Conservation (phyloP, 2,797 vertebrate genomes). For the Diglossa cyanea region DNA sequence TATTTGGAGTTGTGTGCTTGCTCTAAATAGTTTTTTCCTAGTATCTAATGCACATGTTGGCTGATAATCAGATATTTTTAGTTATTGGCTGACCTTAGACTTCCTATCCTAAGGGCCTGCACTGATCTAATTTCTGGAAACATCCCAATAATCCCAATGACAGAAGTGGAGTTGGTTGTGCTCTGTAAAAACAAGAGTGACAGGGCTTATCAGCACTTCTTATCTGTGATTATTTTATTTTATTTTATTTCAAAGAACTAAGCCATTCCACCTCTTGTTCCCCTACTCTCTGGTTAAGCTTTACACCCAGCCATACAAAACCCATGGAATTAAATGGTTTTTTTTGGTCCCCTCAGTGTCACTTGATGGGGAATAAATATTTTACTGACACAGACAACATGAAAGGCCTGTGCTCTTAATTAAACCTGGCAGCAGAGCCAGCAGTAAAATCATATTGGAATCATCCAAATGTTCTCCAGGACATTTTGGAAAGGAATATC, state of each 20-base stretch:
- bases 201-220: accelerated
- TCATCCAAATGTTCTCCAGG: neutral
- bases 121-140: neutral
- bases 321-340: neutral
- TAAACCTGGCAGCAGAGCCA: neutral
- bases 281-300: neutral
- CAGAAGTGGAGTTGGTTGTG: neutral
- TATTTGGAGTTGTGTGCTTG: neutral
- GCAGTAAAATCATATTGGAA: neutral
- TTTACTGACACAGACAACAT: neutral
- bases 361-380: neutral
- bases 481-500: neutral
- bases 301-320: neutral
- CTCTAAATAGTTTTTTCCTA: neutral
- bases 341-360: accelerated
- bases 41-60: neutral
- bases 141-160: neutral
- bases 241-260: neutral
- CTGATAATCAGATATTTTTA: neutral
- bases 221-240: neutral
- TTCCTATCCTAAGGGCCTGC: neutral
- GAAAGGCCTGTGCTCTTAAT: neutral
- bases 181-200: neutral
- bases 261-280: neutral
- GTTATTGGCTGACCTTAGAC: neutral